These are phyloP conservation scores for Idaea biselata DNA, from an alignment of 2,888 invertebrate genomes.

Conservation along the genomic window DNA sequence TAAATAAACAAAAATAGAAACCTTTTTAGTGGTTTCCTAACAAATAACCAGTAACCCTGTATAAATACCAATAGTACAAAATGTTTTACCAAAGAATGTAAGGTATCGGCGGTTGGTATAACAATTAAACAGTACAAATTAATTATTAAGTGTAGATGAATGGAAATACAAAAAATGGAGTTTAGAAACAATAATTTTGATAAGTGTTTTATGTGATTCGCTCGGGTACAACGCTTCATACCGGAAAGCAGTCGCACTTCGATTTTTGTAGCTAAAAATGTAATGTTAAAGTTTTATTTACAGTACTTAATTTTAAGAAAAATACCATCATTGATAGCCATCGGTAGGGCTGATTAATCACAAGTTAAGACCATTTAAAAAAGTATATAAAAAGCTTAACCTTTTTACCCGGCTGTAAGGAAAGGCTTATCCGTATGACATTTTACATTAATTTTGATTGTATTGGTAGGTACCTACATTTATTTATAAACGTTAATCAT, in stretches of 20 bases:
- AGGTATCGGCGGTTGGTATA: conserved; percentile 65
- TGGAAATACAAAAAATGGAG: conserved; percentile 48
- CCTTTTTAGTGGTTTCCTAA: too few relatives aligned
- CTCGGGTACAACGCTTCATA: conserved; percentile 68
- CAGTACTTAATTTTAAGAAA: too few relatives aligned
- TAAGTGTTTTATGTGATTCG: conserved; percentile 39
- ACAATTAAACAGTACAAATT: conserved; percentile 75
- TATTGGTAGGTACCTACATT: too few relatives aligned
- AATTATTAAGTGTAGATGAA: conserved; percentile 65
- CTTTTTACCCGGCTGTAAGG: too few relatives aligned
- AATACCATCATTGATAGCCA: neutral
- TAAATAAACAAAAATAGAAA: too few relatives aligned
- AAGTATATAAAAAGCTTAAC: neutral
- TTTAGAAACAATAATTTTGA: conserved; percentile 44
- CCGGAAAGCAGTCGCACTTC: conserved; percentile 68
- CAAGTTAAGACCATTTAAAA: neutral
- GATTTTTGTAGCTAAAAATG: conserved; percentile 26
- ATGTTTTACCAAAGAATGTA: conserved; percentile 56
- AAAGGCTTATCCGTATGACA: too few relatives aligned
- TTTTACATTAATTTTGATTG: too few relatives aligned
- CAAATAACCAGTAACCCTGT: conserved; percentile 24
- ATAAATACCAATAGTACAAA: conserved; percentile 59
- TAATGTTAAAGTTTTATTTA: neutral
- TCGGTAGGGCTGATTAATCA: neutral
- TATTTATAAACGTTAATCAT: too few relatives aligned